These are phyloP conservation scores for Poecilia gillii DNA, from an alignment of 2,797 vertebrate species.

Conservation along the genomic window DNA sequence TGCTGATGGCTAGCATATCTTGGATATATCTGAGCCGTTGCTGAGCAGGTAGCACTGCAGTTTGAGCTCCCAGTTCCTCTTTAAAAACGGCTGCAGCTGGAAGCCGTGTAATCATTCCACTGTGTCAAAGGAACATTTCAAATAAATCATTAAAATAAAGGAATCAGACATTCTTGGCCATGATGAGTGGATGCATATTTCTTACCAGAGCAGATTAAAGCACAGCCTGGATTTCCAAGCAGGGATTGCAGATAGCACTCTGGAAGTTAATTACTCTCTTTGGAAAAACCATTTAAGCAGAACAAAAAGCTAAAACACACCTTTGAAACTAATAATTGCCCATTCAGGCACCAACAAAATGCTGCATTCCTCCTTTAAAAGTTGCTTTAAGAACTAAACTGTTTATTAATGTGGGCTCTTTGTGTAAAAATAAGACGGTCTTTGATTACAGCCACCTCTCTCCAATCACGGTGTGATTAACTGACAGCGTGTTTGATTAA, in stretches of 20 bases:
- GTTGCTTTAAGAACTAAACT: neutral
- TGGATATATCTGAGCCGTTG: neutral
- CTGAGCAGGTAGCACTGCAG: neutral
- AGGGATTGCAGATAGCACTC: neutral
- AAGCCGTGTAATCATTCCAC: neutral
- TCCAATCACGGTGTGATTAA: slow-evolving; percentile 56
- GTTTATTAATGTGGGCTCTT: slow-evolving; percentile 33
- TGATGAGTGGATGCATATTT: neutral
- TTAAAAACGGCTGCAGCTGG: neutral
- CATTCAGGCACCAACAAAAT: neutral
- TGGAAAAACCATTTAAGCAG: slow-evolving; percentile 2
- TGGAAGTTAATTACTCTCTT: neutral
- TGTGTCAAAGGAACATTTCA: neutral
- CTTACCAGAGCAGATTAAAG: neutral
- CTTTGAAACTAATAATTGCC: neutral
- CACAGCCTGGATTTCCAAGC: slow-evolving; percentile 1
- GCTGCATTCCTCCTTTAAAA: slow-evolving; percentile 5
- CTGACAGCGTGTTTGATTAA: slow-evolving; percentile 62
- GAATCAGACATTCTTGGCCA: neutral
- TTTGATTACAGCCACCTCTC: slow-evolving; percentile 56
- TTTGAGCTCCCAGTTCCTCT: neutral
- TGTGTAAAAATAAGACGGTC: slow-evolving; percentile 35
- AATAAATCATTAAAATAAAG: neutral
- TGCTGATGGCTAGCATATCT: neutral
- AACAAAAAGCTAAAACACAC: neutral